phyloP scores from a whole-genome alignment of 2,888 invertebrate species.

The Caenorhabditis zanzibari region DNA sequence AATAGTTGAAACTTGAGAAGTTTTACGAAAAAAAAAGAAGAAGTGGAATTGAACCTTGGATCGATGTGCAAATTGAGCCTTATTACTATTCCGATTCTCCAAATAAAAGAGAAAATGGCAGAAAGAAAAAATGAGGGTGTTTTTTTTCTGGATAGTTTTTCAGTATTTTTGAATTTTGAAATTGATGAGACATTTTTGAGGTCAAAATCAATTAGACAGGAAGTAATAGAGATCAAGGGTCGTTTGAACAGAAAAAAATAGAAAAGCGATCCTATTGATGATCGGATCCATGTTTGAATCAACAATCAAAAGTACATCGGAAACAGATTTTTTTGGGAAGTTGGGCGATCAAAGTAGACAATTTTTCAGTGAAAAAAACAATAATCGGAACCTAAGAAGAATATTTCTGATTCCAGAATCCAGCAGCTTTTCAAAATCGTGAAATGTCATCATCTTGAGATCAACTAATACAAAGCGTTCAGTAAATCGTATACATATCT shows the following conservation, averaged over 20 bases:
- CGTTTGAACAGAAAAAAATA: conserved; percentile 1
- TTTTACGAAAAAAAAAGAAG: not conserved
- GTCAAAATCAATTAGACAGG: not conserved
- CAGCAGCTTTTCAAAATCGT: too few relatives aligned
- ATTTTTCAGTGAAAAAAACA: too few relatives aligned
- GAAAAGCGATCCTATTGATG: not conserved
- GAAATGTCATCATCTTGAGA: too few relatives aligned
- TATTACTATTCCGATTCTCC: conserved; percentile 32
- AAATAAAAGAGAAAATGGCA: not conserved
- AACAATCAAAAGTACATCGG: conserved; percentile 31
- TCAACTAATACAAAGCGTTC: too few relatives aligned
- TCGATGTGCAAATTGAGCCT: conserved; percentile 57
- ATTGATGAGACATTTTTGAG: not conserved
- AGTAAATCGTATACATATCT: too few relatives aligned
- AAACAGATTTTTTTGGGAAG: conserved; percentile 1
- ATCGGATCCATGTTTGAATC: conserved; percentile 19
- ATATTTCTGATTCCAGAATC: too few relatives aligned
- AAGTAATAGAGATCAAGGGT: not conserved
- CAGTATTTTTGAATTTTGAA: not conserved
- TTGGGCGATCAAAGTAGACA: not conserved
- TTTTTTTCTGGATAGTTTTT: not conserved
- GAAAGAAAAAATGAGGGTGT: not conserved
- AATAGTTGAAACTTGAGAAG: conserved; percentile 54
- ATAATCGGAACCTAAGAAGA: too few relatives aligned
- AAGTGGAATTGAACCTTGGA: conserved; percentile 29